These are phyloP conservation scores for Neodiprion lecontei DNA, from an alignment of 1,140 invertebrate genomes.

Conservation along the genomic window DNA sequence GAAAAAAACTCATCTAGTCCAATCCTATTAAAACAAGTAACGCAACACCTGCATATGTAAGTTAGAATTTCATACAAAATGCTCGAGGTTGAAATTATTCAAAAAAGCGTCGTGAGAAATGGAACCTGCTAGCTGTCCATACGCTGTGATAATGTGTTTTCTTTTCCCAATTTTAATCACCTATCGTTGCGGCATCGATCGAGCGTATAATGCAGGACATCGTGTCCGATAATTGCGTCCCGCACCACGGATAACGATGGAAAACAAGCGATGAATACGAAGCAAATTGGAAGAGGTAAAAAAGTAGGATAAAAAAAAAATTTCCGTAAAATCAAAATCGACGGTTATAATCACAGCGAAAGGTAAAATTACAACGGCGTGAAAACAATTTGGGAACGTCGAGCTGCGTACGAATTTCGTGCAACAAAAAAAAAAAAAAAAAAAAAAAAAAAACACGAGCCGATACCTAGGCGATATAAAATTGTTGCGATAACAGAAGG, in stretches of 20 bases:
- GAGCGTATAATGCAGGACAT: constrained; percentile 16
- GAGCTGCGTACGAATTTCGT: background rate
- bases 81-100: too few relatives aligned
- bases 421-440: background rate
- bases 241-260: background rate
- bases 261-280: constrained; percentile 9
- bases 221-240: constrained; percentile 8
- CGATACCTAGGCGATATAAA: too few relatives aligned
- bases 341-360: too few relatives aligned
- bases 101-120: too few relatives aligned
- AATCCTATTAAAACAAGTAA: too few relatives aligned
- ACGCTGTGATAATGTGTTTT: background rate
- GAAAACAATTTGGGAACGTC: background rate
- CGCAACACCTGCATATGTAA: too few relatives aligned
- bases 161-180: constrained; percentile 7
- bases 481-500: too few relatives aligned
- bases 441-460: background rate
- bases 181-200: constrained; percentile 9
- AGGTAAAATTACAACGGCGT: too few relatives aligned
- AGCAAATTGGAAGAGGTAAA: background rate
- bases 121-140: too few relatives aligned
- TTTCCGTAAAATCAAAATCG: background rate
- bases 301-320: background rate
- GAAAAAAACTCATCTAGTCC: too few relatives aligned
- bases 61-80: too few relatives aligned